Base-by-base conservation (phyloP, 2,113 vertebrate genomes). In the Apaloderma vittatum region DNA sequence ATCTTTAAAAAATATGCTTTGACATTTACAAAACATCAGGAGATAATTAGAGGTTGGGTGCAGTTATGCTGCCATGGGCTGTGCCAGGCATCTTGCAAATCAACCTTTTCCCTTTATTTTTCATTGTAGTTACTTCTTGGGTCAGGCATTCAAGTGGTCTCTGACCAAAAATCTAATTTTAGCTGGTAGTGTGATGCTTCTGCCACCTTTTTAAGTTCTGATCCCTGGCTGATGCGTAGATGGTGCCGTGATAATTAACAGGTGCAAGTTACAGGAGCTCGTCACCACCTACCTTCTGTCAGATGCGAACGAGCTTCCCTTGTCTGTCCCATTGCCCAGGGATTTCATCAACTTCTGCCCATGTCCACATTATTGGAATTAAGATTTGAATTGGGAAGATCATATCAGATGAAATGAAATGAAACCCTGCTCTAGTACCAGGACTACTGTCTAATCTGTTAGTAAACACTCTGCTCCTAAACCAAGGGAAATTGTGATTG, bases 21-120 rank as follows among this genome's bases (percentile, higher is more conserved):
- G 79, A 86, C 72, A 73, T 76, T 86, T 94, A 40, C n/a, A 65
- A 65, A 94, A 78, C 48, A 51, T 11, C 68, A 36, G 57, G 46
- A 68, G 86, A 59, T 86, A 90, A 70, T 86, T 61, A 73, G 63
- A 66, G 71, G 45, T 63, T 51, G 8, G 62, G 27, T 62, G 48
- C 86, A 79, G 48, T 78, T 49, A 15, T 27, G 43, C 40, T 83
- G 71, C 78, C 3, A 1, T 5, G 27, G 8, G 3, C 43, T 58
- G 32, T 3, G 17, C 78, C 52, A 55, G 48, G 22, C 23, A 1
- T 12, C 14, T 61, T 84, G 76, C 70, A 57, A 18, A 86, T 84
- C 76, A 57, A 80, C 40, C 48, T 68, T 90, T 87, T 94, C 71
- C 40, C 43, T 57, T 73, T 43, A 9, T 23, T 1, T 13, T 45